Conservation (phyloP, 2,113 vertebrate genomes). For the Pteronura brasiliensis region DNA sequence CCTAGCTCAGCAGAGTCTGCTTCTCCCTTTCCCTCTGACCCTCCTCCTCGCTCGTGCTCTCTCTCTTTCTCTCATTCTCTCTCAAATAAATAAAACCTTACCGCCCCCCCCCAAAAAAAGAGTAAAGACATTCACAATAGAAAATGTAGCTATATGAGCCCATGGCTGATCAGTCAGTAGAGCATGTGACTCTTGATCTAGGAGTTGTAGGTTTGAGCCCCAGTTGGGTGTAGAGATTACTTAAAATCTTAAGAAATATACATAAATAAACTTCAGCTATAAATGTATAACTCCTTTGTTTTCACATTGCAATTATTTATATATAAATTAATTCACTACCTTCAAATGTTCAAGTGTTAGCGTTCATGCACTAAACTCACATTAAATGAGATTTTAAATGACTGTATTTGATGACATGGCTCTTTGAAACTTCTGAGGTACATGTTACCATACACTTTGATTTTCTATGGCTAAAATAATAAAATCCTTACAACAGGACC, state of each 20-base stretch:
- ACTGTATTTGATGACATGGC: slow-evolving; percentile 10
- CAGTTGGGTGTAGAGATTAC: background rate
- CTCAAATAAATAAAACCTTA: background rate
- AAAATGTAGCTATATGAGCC: background rate
- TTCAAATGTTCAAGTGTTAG: background rate
- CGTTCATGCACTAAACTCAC: background rate
- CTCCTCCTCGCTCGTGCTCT: background rate
- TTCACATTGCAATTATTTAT: slow-evolving; percentile 38
- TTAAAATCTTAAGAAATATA: background rate
- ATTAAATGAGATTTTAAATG: background rate
- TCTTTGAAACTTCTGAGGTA: slow-evolving; percentile 37
- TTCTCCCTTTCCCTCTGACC: background rate
- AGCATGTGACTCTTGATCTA: background rate
- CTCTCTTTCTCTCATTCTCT: background rate
- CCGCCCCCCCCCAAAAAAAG: background rate
- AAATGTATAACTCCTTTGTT: background rate
- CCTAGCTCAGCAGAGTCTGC: background rate
- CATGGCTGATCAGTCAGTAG: background rate
- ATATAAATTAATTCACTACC: background rate
- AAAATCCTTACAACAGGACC: slow-evolving; percentile 1
- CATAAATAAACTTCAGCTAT: background rate
- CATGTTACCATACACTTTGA: background rate
- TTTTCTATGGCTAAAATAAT: slow-evolving; percentile 42
- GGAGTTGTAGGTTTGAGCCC: background rate
- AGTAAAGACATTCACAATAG: background rate